These are phyloP conservation scores for Tyria jacobaeae DNA, from an alignment of 2,888 invertebrate genomes.

Conservation along the genomic window DNA sequence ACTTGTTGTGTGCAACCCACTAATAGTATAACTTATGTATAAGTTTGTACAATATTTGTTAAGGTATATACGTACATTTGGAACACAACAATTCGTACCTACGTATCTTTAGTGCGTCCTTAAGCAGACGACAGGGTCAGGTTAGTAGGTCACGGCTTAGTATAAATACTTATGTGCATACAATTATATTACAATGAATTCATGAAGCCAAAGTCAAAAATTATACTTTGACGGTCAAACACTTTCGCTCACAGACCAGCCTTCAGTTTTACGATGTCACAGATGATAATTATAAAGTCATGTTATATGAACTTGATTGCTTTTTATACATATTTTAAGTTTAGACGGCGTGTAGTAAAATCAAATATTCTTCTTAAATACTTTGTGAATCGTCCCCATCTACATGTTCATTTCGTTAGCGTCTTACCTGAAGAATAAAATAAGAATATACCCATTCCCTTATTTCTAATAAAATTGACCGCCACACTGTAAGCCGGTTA, in stretches of 20 bases:
- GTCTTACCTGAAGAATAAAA: no score
- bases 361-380: no score
- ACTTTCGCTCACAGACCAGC: background rate
- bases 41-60: background rate
- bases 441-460: no score
- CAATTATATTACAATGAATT: background rate
- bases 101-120: constrained; percentile 4
- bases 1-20: no score
- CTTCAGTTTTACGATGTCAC: background rate
- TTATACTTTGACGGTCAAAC: background rate
- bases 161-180: constrained; percentile 5
- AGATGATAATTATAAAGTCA: background rate
- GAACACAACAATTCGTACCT: background rate
- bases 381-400: no score
- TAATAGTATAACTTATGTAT: no score
- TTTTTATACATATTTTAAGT: no score
- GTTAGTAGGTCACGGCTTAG: constrained; percentile 7
- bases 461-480: no score
- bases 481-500: no score
- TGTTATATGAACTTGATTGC: no score
- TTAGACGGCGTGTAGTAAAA: no score
- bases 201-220: background rate
- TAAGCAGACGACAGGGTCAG: constrained; percentile 4
- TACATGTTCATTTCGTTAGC: no score
- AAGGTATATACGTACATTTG: background rate